Base-by-base conservation (phyloP, 2,113 vertebrate species). In the Falco punctatus region DNA sequence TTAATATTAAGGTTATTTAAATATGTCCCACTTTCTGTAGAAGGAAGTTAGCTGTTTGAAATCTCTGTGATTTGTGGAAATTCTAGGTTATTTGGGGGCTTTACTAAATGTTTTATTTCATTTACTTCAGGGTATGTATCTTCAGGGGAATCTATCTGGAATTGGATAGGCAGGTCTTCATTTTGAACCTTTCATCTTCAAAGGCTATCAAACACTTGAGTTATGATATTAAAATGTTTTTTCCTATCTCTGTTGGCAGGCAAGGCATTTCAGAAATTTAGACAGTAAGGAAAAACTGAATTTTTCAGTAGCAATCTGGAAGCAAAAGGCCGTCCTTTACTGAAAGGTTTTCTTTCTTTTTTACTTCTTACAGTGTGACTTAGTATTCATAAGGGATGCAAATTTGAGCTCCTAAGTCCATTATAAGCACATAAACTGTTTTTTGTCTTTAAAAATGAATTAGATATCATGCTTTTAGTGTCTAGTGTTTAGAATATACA, bases 111-210 rank as follows among this genome's bases (percentile, higher is more conserved):
- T 26, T 71, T 55, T 28, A 2, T 22, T 66, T 44, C 9, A 55
- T 14, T 59, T 51, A 3, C 26, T 8, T 42, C 38, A 28, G 5
- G 7, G 4, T 1, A 4, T 40, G 2, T 46, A 10, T 40, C 13
- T 70, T 84, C 18, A 79, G 20, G 3, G 5, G 8, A 83, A 18
- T 42, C 6, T 38, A 7, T 46, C 10, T 80, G 27, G 26, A 91
- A 59, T 8, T 27, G 4, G 14, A 12, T 15, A 70, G 5, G 30
- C 5, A 65, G 5, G 4, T 32, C 15, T 35, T 88, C 21, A 12
- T 86, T 2, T 51, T 46, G 32, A 71, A 70, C 3, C 2, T 81
- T 81, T 22, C 13, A 13, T 32, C 15, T 46, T 66, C 14, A 71
- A 46, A 78, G 38, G 7, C 2, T 24, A 71, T 52, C 74, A 35